Conservation (phyloP, 2,113 vertebrate species). For the Alligator mississippiensis region DNA sequence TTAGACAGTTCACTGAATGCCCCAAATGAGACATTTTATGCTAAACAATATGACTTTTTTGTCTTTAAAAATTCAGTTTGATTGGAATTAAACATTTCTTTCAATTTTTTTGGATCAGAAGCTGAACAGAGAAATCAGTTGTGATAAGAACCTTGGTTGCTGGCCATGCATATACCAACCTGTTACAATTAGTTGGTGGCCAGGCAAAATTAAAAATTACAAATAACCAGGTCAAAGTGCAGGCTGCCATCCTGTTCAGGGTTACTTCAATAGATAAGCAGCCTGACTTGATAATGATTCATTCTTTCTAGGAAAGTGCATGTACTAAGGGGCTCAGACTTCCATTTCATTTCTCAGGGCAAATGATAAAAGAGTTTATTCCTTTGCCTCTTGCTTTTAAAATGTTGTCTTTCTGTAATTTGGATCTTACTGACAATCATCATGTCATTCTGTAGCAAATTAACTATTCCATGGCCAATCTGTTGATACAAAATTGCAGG, state of each 20-base stretch:
- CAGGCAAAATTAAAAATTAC: neutral
- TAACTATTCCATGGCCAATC: neutral
- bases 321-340: neutral
- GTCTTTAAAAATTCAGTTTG: no score
- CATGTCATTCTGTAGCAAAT: neutral
- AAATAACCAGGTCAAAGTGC: neutral
- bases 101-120: no score
- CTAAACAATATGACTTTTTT: no score
- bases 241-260: neutral
- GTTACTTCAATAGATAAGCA: neutral
- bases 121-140: no score
- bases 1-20: no score
- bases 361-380: neutral
- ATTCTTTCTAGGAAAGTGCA: neutral
- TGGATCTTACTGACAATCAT: constrained; percentile 1
- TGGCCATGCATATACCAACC: accelerated
- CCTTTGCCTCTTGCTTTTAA: neutral
- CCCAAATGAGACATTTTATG: no score
- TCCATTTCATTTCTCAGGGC: neutral
- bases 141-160: no score
- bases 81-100: no score
- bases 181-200: neutral
- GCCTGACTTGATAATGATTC: neutral
- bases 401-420: neutral
- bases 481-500: neutral